Evolutionary conservation across 2,888 invertebrate species (phyloP).

Genomic region (Athalia cordata): DNA sequence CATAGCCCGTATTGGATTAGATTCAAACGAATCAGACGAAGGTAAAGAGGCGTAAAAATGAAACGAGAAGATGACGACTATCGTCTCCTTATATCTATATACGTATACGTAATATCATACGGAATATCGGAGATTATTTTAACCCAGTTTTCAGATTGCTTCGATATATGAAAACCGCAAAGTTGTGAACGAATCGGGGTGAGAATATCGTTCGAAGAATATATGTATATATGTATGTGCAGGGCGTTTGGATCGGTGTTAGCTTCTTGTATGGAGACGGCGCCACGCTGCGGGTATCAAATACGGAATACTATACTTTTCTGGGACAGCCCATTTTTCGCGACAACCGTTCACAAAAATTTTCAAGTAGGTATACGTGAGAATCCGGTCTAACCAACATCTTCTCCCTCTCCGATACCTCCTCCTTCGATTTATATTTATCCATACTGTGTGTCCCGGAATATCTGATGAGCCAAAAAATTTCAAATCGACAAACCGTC

Average conservation of each 20-base stretch:
- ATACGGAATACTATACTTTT: conserved; percentile 28
- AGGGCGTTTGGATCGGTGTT: background rate
- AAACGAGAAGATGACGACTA: background rate
- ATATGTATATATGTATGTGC: background rate
- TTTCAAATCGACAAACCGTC: too few species aligned
- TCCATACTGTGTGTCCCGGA: conserved; percentile 21
- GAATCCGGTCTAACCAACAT: conserved; percentile 4
- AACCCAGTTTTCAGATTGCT: conserved; percentile 33
- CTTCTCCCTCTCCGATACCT: background rate
- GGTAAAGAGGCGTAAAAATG: background rate
- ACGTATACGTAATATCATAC: background rate
- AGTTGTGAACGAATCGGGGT: conserved; percentile 9
- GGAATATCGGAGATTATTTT: conserved; percentile 36
- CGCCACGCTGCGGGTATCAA: background rate
- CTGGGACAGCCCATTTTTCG: conserved; percentile 34
- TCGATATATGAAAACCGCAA: conserved; percentile 33
- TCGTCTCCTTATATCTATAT: too few species aligned
- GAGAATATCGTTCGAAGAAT: conserved; percentile 29
- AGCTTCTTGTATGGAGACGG: background rate
- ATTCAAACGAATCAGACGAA: background rate
- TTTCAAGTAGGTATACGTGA: conserved; percentile 37
- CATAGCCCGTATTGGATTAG: background rate
- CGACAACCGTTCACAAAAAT: conserved; percentile 32
- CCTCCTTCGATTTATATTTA: conserved; percentile 29
- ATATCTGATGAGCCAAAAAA: conserved; percentile 2